These are phyloP conservation scores for Anthoscopus minutus DNA, from an alignment of 2,113 vertebrate genomes.

Conservation along the genomic window DNA sequence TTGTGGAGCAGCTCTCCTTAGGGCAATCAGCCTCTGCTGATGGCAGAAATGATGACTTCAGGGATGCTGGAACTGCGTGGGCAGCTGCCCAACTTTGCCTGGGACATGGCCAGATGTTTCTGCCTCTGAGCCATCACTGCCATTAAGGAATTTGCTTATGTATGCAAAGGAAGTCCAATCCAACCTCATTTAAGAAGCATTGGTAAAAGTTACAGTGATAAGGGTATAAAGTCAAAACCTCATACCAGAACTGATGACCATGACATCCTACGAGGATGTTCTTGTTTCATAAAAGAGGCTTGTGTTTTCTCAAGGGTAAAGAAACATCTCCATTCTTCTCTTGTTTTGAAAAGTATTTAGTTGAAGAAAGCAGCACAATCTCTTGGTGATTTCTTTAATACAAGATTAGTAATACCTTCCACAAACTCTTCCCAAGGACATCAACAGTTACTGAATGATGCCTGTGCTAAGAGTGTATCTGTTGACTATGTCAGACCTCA, in stretches of 20 bases:
- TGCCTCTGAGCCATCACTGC: not conserved
- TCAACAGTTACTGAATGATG: not conserved
- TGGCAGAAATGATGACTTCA: not conserved
- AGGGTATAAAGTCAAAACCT: not conserved
- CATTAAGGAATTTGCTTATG: not conserved
- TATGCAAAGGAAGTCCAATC: not conserved
- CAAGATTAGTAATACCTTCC: not conserved
- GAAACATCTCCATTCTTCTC: not conserved
- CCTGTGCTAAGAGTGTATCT: not conserved
- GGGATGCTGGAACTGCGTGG: not conserved
- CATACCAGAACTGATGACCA: not conserved
- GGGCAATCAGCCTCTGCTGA: not conserved
- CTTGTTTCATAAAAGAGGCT: not conserved
- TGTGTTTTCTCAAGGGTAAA: not conserved
- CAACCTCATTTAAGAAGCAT: not conserved
- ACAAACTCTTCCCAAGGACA: not conserved
- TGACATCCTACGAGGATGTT: rapidly evolving
- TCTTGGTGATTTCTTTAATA: not conserved
- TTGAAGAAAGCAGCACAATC: not conserved
- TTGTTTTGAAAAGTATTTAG: not conserved
- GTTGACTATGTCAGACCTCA: not conserved
- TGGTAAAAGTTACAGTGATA: not conserved
- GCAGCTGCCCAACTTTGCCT: not conserved
- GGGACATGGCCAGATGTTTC: not conserved
- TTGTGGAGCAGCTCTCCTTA: not conserved